A percentile compares a stretch with the other conserved stretches of the same genome.
These are phyloP conservation scores for Pseudococcus longispinus DNA, from an alignment of 2,888 invertebrate genomes.

Conservation along the genomic window DNA sequence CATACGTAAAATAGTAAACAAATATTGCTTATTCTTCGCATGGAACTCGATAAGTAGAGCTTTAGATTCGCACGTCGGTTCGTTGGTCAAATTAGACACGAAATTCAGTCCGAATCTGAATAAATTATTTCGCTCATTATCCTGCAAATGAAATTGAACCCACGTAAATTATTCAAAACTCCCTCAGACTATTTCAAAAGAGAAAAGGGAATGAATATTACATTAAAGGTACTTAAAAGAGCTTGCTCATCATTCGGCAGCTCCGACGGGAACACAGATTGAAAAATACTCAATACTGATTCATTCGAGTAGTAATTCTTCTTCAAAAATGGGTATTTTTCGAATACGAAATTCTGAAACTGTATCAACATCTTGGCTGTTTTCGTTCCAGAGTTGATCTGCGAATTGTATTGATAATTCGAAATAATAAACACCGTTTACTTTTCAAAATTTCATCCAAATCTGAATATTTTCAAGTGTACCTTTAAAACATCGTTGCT, in stretches of 20 bases:
- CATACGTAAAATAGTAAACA: slow-evolving; percentile 33
- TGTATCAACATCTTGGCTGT: slow-evolving; percentile 49
- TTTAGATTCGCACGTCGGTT: slow-evolving; percentile 46
- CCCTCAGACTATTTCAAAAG: neutral
- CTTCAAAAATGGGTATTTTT: slow-evolving; percentile 44
- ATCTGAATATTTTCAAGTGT: too few species aligned
- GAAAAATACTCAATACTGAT: slow-evolving; percentile 40
- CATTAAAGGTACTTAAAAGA: slow-evolving; percentile 20
- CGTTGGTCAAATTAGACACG: slow-evolving; percentile 47
- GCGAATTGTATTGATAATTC: neutral
- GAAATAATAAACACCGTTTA: neutral
- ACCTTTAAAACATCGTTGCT: slow-evolving; percentile 38
- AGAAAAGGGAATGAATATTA: neutral
- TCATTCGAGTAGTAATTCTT: slow-evolving; percentile 21
- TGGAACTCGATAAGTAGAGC: slow-evolving; percentile 39
- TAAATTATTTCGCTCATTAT: slow-evolving; percentile 41
- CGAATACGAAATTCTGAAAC: slow-evolving; percentile 53
- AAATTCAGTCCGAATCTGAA: slow-evolving; percentile 48
- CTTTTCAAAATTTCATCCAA: neutral
- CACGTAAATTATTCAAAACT: neutral
- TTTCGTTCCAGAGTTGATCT: slow-evolving; percentile 33
- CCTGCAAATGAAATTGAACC: neutral
- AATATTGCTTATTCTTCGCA: slow-evolving; percentile 42
- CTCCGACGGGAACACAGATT: slow-evolving; percentile 44
- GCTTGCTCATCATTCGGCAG: neutral